Percentiles rank a stretch among this genome's conserved stretches.
Evolutionary conservation across 2,888 invertebrate genomes (phyloP).

Genomic region (Habrosyne pyritoides): DNA sequence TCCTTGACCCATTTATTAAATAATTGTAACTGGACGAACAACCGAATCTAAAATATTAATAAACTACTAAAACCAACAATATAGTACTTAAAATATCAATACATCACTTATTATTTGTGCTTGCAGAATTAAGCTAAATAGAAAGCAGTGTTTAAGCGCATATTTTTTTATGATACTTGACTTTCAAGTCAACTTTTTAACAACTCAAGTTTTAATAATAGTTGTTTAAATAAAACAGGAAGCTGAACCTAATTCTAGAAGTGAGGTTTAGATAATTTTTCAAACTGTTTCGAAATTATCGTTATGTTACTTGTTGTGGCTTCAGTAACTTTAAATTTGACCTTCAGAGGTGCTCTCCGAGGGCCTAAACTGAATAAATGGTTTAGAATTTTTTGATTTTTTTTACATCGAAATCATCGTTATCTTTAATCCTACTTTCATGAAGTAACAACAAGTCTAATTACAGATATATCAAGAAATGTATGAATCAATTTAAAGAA

Average conservation of each 20-base stretch:
- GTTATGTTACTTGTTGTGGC: too few species aligned
- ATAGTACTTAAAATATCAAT: conserved; percentile 19
- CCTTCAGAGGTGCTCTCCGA: too few species aligned
- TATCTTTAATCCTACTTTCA: not conserved
- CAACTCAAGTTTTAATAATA: too few species aligned
- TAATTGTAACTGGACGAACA: conserved; percentile 35
- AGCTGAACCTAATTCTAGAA: not conserved
- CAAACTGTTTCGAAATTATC: not conserved
- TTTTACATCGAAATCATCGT: not conserved
- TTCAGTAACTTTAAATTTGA: too few species aligned
- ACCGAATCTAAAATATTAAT: conserved; percentile 40
- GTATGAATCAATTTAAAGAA: not conserved
- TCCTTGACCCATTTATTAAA: conserved; percentile 27
- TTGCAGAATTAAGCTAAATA: not conserved
- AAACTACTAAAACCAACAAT: conserved; percentile 54
- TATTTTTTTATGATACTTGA: too few species aligned
- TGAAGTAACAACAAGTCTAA: not conserved
- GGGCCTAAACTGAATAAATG: too few species aligned
- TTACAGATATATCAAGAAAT: not conserved
- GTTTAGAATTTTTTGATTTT: too few species aligned
- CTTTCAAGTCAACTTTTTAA: too few species aligned
- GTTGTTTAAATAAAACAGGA: too few species aligned
- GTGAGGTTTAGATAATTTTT: too few species aligned
- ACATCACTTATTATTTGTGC: conserved; percentile 25
- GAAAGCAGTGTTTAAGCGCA: not conserved